Percentiles rank a stretch among this genome's conserved stretches.
Evolutionary conservation across 2,888 invertebrate genomes (phyloP).

Genomic region (Heliconius charithonia): DNA sequence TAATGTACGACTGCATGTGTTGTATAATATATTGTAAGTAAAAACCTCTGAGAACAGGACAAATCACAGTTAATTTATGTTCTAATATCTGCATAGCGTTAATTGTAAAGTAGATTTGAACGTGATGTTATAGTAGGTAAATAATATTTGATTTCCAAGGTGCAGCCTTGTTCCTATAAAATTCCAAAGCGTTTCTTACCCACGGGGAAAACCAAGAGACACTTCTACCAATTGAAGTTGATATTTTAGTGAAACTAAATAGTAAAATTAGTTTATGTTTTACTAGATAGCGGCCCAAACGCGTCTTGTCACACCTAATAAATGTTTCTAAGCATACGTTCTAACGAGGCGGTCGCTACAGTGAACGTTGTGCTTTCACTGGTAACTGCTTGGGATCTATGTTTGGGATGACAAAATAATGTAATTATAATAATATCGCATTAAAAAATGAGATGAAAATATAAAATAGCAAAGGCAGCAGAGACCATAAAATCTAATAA

Average conservation of each 20-base stretch:
- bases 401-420: no score
- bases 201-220: background rate
- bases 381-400: no score
- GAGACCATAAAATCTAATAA: no score
- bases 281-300: no score
- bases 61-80: conserved; percentile 10
- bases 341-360: no score
- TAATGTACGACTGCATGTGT: background rate
- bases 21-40: background rate
- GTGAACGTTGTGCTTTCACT: no score
- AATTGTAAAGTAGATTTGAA: background rate
- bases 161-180: background rate
- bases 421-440: no score
- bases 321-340: no score
- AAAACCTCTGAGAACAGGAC: background rate
- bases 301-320: no score
- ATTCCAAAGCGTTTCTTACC: background rate
- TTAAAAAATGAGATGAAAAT: no score
- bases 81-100: background rate
- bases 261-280: background rate
- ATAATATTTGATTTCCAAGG: background rate
- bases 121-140: background rate
- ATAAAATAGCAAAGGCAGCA: no score
- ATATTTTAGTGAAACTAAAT: background rate
- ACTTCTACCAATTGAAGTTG: background rate